phyloP scores from a whole-genome alignment of 2,113 vertebrate species.

The Antennarius striatus region DNA sequence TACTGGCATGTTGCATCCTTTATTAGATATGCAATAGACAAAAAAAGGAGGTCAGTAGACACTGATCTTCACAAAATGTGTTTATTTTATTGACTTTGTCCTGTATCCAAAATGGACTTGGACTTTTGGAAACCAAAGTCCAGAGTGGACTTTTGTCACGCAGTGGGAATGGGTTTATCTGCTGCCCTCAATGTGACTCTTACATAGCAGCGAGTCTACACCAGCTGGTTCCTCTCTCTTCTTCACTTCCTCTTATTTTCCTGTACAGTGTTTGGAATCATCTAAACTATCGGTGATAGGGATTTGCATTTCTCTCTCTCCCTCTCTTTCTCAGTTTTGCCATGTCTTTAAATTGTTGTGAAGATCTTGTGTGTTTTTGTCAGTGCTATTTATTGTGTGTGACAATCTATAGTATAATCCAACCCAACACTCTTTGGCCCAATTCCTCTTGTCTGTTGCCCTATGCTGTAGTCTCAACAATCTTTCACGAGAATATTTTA shows the following conservation, averaged over 20 bases:
- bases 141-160: conserved; percentile 27
- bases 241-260: conserved; percentile 34
- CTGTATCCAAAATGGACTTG: background rate
- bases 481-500: background rate
- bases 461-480: conserved; percentile 26
- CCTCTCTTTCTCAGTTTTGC: background rate
- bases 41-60: too few species aligned
- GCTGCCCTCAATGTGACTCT: conserved; percentile 61
- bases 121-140: conserved; percentile 19
- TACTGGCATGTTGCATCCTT: too few species aligned
- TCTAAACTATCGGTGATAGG: conserved; percentile 37
- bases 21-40: too few species aligned
- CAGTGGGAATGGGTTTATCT: conserved; percentile 38
- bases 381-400: background rate
- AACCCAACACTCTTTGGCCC: conserved; percentile 6
- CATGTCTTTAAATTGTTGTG: background rate
- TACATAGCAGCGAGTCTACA: conserved; percentile 57
- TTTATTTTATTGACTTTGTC: background rate
- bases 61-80: background rate
- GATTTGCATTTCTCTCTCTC: conserved; percentile 14
- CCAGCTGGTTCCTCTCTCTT: conserved; percentile 64
- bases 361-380: background rate
- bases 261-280: conserved; percentile 31
- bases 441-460: conserved; percentile 16
- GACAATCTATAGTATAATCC: conserved; percentile 12